Evolutionary conservation across 1,140 invertebrate genomes (phyloP).

Genomic region (Camponotus floridanus): DNA sequence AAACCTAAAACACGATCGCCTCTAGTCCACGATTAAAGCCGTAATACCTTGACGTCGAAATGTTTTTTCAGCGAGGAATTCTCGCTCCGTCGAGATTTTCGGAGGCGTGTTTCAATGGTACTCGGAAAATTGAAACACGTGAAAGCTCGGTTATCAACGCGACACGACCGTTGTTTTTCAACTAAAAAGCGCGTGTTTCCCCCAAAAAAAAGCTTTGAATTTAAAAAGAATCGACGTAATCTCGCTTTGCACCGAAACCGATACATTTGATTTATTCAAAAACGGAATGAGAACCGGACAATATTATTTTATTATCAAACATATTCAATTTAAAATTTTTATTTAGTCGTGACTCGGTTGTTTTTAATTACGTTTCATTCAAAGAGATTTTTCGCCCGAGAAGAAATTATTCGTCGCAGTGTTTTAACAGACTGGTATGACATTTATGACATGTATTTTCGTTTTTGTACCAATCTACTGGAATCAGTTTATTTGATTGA

Average conservation of each 20-base stretch:
- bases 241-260: background rate
- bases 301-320: background rate
- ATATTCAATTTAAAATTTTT: background rate
- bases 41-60: slow-evolving; percentile 59
- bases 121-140: slow-evolving; percentile 47
- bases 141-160: slow-evolving; percentile 48
- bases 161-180: slow-evolving; percentile 24
- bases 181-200: slow-evolving; percentile 14
- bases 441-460: background rate
- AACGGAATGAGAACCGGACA: background rate
- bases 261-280: slow-evolving; percentile 1
- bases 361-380: background rate
- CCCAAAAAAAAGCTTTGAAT: background rate
- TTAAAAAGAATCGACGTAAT: background rate
- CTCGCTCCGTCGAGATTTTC: slow-evolving; percentile 44
- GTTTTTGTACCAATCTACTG: slow-evolving; percentile 8
- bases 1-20: slow-evolving; percentile 70
- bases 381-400: background rate
- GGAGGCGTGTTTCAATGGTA: slow-evolving; percentile 41
- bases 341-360: background rate
- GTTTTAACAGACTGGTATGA: background rate
- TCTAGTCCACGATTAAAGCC: slow-evolving; percentile 72
- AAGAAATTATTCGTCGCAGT: background rate
- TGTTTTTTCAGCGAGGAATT: slow-evolving; percentile 50
- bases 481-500: slow-evolving; percentile 47